phyloP scores from a whole-genome alignment of 37 sponge, comb jelly and placozoan genomes.

The Mnemiopsis leidyi region DNA sequence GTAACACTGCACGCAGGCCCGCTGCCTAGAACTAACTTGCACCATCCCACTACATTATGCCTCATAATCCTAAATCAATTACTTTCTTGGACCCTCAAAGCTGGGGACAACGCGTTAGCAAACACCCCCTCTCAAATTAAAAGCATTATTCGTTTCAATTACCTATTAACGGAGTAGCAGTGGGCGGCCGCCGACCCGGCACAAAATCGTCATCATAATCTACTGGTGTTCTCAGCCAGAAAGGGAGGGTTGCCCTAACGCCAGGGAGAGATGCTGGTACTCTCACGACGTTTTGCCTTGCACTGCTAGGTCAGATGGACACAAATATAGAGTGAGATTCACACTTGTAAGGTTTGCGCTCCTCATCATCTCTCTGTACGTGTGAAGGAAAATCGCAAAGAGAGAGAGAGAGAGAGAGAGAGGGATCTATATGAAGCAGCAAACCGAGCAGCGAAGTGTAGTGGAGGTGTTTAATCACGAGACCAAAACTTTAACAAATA shows the following conservation, averaged over 20 bases:
- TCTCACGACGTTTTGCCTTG: background rate
- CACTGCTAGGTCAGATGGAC: background rate
- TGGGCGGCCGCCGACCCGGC: background rate
- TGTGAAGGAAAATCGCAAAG: background rate
- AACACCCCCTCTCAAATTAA: background rate
- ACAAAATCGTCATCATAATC: background rate
- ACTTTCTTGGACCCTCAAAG: background rate
- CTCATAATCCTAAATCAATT: background rate
- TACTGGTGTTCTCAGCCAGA: background rate
- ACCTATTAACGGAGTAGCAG: background rate
- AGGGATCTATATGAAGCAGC: background rate
- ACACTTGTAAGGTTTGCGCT: conserved; percentile 51
- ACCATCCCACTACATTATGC: background rate
- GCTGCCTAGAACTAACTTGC: background rate
- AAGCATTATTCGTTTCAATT: background rate
- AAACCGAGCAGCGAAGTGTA: too few species aligned
- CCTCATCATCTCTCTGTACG: background rate
- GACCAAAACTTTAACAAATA: too few species aligned
- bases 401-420: background rate
- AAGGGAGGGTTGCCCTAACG: background rate
- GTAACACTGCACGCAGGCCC: conserved; percentile 15
- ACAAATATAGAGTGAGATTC: conserved; percentile 58
- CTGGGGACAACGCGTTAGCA: background rate
- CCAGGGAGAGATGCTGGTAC: too few species aligned
- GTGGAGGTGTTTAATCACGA: too few species aligned